A percentile compares a stretch with the other conserved stretches of the same genome.
These are phyloP conservation scores for Schizotus pectinicornis DNA, from an alignment of 2,888 invertebrate genomes.

Conservation along the genomic window DNA sequence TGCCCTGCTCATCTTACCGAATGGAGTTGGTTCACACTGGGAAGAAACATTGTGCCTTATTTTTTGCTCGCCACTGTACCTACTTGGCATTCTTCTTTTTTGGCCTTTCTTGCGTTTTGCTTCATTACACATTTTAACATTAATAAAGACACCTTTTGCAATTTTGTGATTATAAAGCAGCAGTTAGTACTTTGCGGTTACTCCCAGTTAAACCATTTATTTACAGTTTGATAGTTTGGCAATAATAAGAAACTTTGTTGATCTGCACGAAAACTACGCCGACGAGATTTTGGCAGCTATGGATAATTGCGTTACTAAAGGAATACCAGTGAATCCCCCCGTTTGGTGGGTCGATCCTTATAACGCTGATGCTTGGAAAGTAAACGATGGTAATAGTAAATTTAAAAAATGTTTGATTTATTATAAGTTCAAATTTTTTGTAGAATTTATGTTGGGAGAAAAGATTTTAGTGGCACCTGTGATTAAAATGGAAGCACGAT, in stretches of 20 bases:
- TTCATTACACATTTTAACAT: too few relatives aligned
- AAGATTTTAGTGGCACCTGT: conserved; percentile 80
- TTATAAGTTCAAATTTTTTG: background rate
- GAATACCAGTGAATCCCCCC: conserved; percentile 78
- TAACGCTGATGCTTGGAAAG: conserved; percentile 66
- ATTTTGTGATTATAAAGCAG: too few relatives aligned
- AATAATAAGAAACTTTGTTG: conserved; percentile 69
- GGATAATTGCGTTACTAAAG: conserved; percentile 64
- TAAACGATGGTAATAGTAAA: conserved; percentile 63
- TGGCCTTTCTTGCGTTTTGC: too few relatives aligned
- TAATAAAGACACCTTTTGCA: too few relatives aligned
- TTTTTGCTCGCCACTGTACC: too few relatives aligned
- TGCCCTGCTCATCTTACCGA: too few relatives aligned
- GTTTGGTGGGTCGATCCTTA: conserved; percentile 84
- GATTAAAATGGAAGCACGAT: conserved; percentile 64
- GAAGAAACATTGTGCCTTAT: too few relatives aligned
- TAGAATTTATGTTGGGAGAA: conserved; percentile 82
- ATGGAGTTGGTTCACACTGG: too few relatives aligned
- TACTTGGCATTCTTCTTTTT: too few relatives aligned
- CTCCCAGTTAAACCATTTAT: background rate
- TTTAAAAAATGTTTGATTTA: background rate
- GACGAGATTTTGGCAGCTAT: conserved; percentile 69
- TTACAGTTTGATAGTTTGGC: conserved; percentile 62
- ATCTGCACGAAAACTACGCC: conserved; percentile 69
- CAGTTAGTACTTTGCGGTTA: too few relatives aligned